Percentiles rank a stretch among this genome's conserved stretches.
Evolutionary conservation across 2,113 vertebrate genomes (phyloP).

Genomic region (Forbesichthys agassizii): DNA sequence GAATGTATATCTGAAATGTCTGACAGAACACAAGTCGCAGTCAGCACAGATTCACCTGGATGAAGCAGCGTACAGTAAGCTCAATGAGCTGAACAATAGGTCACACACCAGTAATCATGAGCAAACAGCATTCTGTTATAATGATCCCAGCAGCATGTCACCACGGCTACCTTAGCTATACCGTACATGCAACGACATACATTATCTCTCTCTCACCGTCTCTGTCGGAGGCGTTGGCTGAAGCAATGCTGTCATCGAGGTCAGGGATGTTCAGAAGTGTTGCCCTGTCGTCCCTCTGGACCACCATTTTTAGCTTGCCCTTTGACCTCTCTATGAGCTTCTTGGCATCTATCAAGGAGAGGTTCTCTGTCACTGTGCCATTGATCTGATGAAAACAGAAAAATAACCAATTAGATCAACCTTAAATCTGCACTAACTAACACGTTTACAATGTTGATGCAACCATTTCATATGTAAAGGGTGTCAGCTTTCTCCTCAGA

Average conservation of each 20-base stretch:
- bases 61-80: not conserved
- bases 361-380: constrained; percentile 98
- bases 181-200: not conserved
- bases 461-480: too few species aligned
- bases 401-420: constrained; percentile 3
- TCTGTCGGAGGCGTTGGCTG: constrained; percentile 95
- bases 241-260: constrained; percentile 96
- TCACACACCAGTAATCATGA: too few species aligned
- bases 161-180: too few species aligned
- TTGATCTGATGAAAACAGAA: constrained; percentile 84
- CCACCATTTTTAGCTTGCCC: constrained; percentile 99
- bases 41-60: not conserved
- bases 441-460: too few species aligned
- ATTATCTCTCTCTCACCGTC: constrained; percentile 83
- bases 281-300: constrained; percentile 94
- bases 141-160: too few species aligned
- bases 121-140: too few species aligned
- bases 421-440: too few species aligned
- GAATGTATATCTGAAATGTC: constrained; percentile 99
- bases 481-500: too few species aligned
- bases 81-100: too few species aligned
- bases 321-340: constrained; percentile 99
- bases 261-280: constrained; percentile 95
- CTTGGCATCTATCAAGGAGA: constrained; percentile 98
- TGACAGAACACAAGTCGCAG: constrained; percentile 62